Conservation (phyloP, 2,113 vertebrate genomes). For the Stercorarius parasiticus region DNA sequence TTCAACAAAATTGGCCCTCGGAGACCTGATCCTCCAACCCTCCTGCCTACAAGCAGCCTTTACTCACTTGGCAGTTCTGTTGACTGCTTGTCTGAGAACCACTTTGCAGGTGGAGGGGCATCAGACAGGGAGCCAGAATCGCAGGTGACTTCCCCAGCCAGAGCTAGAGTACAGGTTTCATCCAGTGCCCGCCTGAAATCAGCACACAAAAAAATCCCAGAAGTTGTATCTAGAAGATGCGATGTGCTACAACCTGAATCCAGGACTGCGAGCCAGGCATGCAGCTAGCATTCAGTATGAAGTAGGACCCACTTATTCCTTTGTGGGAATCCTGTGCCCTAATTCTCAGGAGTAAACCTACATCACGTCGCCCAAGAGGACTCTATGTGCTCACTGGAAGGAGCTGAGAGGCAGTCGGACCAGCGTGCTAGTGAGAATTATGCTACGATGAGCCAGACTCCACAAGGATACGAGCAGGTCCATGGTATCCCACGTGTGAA, state of each 20-base stretch:
- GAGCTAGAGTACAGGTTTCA: not conserved
- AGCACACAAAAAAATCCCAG: not conserved
- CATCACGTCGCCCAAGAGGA: not conserved
- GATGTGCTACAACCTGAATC: fast-evolving
- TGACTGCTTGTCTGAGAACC: not conserved
- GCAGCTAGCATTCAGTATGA: not conserved
- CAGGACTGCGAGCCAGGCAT: not conserved
- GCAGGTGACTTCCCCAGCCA: fast-evolving
- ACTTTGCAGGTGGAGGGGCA: not conserved
- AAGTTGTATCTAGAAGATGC: fast-evolving
- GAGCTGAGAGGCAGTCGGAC: not conserved
- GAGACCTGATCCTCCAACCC: not conserved
- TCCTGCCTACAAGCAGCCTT: not conserved
- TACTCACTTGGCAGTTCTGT: not conserved
- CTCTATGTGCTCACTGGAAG: not conserved
- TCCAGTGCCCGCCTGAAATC: not conserved
- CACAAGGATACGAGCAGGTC: not conserved
- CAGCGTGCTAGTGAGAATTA: not conserved
- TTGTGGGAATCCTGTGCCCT: not conserved
- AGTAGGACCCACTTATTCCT: not conserved
- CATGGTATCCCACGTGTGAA: fast-evolving
- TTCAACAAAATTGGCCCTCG: not conserved
- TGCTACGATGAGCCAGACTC: fast-evolving
- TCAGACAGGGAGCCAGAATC: not conserved
- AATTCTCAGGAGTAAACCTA: not conserved